Base-by-base conservation (phyloP, 2,888 invertebrate genomes). In the Drosophila hawaiiensis region DNA sequence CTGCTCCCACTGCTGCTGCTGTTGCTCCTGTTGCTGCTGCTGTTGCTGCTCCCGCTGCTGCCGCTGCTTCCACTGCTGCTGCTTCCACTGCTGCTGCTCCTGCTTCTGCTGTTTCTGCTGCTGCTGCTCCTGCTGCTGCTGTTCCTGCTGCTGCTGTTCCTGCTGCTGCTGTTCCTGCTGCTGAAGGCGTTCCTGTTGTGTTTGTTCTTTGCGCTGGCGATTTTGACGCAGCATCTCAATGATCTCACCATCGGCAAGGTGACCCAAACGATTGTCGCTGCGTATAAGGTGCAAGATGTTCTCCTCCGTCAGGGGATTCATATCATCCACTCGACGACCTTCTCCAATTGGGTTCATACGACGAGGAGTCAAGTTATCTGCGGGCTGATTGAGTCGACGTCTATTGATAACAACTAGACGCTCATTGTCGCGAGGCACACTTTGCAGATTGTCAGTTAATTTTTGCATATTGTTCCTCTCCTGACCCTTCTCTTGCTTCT, bases 381-480 rank as follows among this genome's bases (percentile, higher is more conserved):
- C 14, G 9, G 56, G 52, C 28, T 83, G 68, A 25, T 73, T 62
- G 0, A 82, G 63, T 12, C 82, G 83, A 16, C 82, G 78, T 19
- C 80, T 78, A 22, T 82, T 86, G 3, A 83, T 58, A 61, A 83
- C 73, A 33, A 84, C 64, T 16, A 84, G 54, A 9, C 91, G 86
- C 35, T 84, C 89, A 59, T 83, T 76, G 35, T 88, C 64, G 14
- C 82, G 76, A 7, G 33, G 37, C 2, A 83, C 83, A 33, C 52
- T 68, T 33, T 66, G 72, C 28, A 83, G 43, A 25, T 69, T 83
- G 55, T 80, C 56, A 63, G 9, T 47, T 1, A 29, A 43, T 47
- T 41, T 12, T 33, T 1, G 33, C 33, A 4, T 12, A 9, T 35
- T 22, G 37, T 49, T 47, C 12, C 28, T 35, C 43, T 25, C 33